phyloP scores from a whole-genome alignment of 64 coral and sea anemone genomes.

The Stylophora pistillata region DNA sequence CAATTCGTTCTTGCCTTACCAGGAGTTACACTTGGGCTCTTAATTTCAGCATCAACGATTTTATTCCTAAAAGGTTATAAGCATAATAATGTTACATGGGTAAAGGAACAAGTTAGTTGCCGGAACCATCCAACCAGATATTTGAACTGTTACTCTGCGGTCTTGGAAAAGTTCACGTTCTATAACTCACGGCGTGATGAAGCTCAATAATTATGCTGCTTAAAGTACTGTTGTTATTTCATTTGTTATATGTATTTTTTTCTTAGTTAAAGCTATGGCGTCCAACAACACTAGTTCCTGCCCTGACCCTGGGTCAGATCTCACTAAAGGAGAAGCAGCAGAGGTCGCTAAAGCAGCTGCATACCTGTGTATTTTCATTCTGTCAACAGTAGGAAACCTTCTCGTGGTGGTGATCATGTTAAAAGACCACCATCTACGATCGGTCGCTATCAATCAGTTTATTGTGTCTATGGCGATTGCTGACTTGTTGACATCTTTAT shows the following conservation, averaged over 20 bases:
- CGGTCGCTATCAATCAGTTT: constrained; percentile 17
- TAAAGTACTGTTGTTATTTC: neutral
- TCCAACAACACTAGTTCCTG: constrained; percentile 19
- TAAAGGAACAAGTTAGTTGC: no score
- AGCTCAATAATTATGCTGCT: neutral
- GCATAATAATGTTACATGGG: no score
- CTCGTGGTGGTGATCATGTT: neutral
- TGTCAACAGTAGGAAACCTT: constrained; percentile 12
- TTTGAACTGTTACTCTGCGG: no score
- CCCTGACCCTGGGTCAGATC: neutral
- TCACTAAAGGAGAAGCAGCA: neutral
- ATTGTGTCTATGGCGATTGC: constrained; percentile 49
- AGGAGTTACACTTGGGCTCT: neutral
- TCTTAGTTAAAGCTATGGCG: neutral
- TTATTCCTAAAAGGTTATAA: no score
- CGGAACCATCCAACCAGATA: no score
- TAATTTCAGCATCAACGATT: neutral
- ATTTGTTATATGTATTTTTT: neutral
- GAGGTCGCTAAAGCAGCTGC: neutral
- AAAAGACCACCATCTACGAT: constrained; percentile 16
- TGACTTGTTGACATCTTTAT: constrained; percentile 48
- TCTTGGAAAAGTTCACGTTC: no score
- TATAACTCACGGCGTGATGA: no score
- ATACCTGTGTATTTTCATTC: neutral
- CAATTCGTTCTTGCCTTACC: neutral